These are phyloP conservation scores for Mesoligia furuncula DNA, from an alignment of 2,888 invertebrate species.

Conservation along the genomic window DNA sequence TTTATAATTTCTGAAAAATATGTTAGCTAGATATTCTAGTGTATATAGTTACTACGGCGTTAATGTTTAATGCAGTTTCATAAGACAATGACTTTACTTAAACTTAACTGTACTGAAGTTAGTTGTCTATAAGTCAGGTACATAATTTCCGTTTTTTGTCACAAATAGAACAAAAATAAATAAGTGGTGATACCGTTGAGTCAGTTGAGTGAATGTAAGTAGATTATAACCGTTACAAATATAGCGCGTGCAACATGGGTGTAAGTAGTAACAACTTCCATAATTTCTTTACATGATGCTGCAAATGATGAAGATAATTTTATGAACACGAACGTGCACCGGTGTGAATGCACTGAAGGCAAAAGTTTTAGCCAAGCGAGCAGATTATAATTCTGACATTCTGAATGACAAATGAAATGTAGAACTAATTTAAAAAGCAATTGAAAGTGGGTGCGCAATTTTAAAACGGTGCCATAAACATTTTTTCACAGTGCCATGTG, in stretches of 20 bases:
- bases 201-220: conserved; percentile 46
- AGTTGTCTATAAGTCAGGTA: conserved; percentile 4
- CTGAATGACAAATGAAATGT: conserved; percentile 30
- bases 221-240: conserved; percentile 52
- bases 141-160: conserved; percentile 30
- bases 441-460: conserved; percentile 45
- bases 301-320: conserved; percentile 53
- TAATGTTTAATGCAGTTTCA: conserved; percentile 17
- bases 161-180: conserved; percentile 45
- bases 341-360: conserved; percentile 22
- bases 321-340: conserved; percentile 42
- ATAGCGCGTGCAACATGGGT: conserved; percentile 50
- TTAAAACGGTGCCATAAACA: conserved; percentile 44
- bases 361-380: conserved; percentile 3
- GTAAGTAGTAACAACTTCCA: conserved; percentile 41
- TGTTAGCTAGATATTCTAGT: conserved; percentile 19
- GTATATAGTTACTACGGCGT: conserved; percentile 3
- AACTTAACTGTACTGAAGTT: background rate
- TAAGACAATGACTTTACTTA: conserved; percentile 10
- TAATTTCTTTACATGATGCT: conserved; percentile 51
- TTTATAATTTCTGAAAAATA: conserved; percentile 52
- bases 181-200: conserved; percentile 53
- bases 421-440: conserved; percentile 35
- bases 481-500: conserved; percentile 60
- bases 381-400: conserved; percentile 9